phyloP scores from a whole-genome alignment of 2,797 vertebrate species.

The Bothrops alternatus region DNA sequence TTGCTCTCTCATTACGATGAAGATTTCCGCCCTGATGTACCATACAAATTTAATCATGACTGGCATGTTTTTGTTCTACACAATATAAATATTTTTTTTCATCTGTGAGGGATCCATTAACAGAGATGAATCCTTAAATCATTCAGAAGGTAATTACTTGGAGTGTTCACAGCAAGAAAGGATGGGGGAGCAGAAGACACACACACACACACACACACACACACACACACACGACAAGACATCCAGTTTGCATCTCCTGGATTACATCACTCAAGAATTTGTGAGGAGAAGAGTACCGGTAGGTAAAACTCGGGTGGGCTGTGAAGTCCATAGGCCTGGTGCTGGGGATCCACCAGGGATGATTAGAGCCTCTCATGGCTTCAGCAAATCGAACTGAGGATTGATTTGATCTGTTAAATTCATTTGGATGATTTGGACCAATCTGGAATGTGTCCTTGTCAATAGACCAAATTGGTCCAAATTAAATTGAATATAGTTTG shows the following conservation, averaged over 20 bases:
- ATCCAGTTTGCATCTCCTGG: constrained; percentile 38
- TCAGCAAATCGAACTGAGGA: not conserved
- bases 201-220: too few relatives aligned
- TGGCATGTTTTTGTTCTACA: constrained; percentile 45
- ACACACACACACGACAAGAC: not conserved
- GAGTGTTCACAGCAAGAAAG: constrained; percentile 33
- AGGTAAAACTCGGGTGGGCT: not conserved
- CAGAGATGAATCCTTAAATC: constrained; percentile 51
- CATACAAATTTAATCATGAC: constrained; percentile 60
- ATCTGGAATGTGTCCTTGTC: not conserved
- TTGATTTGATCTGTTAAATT: not conserved
- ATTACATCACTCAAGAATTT: not conserved
- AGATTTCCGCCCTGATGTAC: constrained; percentile 30
- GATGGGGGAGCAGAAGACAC: not conserved
- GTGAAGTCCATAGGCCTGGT: not conserved
- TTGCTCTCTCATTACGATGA: constrained; percentile 24
- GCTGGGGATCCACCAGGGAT: not conserved
- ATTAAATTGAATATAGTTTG: not conserved
- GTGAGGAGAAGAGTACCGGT: not conserved
- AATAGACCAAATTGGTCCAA: not conserved
- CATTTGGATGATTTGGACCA: not conserved
- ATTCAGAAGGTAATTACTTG: constrained; percentile 53
- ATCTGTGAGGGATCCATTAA: constrained; percentile 44
- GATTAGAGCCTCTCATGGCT: not conserved
- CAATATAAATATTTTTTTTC: constrained; percentile 45